Evolutionary conservation across 2,888 invertebrate species (phyloP).

Genomic region (Parelbella ahira): DNA sequence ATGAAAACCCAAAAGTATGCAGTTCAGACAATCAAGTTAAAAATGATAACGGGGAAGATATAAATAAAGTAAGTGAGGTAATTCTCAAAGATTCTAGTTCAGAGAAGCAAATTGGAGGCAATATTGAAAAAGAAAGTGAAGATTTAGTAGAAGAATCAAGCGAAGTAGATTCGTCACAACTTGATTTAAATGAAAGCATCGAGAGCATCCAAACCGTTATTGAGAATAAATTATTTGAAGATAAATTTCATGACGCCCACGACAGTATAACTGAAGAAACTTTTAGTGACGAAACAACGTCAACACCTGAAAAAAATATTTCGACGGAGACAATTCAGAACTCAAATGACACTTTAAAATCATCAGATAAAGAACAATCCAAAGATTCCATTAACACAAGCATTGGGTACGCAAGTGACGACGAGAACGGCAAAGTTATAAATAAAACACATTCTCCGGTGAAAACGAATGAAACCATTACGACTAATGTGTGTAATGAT

Average conservation of each 20-base stretch:
- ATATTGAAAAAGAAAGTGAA: conserved; percentile 4
- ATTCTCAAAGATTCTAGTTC: not conserved
- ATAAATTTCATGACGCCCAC: conserved; percentile 35
- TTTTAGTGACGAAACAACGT: conserved; percentile 3
- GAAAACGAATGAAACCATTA: conserved; percentile 2
- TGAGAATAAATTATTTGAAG: conserved; percentile 57
- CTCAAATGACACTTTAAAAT: conserved; percentile 42
- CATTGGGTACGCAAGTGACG: conserved; percentile 45
- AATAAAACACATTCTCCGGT: conserved; percentile 8
- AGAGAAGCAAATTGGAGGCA: not conserved
- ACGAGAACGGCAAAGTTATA: conserved; percentile 29
- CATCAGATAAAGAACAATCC: conserved; percentile 46
- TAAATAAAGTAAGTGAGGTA: too few species aligned
- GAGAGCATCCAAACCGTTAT: conserved; percentile 64
- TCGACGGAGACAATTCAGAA: conserved; percentile 34
- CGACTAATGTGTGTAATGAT: not conserved
- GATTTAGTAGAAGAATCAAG: conserved; percentile 17
- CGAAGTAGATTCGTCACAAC: conserved; percentile 43
- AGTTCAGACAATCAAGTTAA: not conserved
- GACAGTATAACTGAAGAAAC: conserved; percentile 27
- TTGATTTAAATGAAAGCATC: conserved; percentile 60
- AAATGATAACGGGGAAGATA: not conserved
- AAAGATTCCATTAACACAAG: conserved; percentile 50
- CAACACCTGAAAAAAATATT: conserved; percentile 25
- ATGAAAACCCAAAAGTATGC: not conserved